phyloP scores from a whole-genome alignment of 2,888 invertebrate species.

The Mesorhabditis sp. region DNA sequence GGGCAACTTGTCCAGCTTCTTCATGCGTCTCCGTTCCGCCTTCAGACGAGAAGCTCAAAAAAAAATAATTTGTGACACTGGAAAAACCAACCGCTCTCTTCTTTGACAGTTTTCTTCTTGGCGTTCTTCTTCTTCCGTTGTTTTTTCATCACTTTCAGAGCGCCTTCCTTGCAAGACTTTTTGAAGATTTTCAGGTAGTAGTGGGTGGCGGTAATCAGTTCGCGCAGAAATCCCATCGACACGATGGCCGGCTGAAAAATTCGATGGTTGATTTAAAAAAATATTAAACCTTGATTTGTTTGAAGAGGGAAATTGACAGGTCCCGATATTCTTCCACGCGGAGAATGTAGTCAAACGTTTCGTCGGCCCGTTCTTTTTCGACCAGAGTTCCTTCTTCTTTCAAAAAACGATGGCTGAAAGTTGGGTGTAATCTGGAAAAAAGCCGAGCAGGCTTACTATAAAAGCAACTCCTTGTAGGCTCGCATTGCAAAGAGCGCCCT shows the following conservation, averaged over 20 bases:
- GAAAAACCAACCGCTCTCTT: not conserved
- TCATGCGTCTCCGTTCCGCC: too few relatives aligned
- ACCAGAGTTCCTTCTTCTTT: constrained; percentile 15
- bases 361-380: constrained; percentile 24
- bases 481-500: constrained; percentile 76
- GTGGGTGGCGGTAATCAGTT: constrained; percentile 61
- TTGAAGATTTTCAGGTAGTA: constrained; percentile 62
- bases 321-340: constrained; percentile 52
- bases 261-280: not conserved
- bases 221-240: constrained; percentile 65
- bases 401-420: constrained; percentile 24
- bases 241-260: constrained; percentile 70
- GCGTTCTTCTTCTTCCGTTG: constrained; percentile 24
- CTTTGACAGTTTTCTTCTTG: constrained; percentile 11
- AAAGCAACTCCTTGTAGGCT: constrained; percentile 77
- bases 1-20: constrained; percentile 4
- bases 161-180: constrained; percentile 53
- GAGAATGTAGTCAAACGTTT: constrained; percentile 35
- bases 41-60: not conserved
- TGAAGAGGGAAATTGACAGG: constrained; percentile 29
- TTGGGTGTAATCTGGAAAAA: not conserved
- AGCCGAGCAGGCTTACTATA: constrained; percentile 66
- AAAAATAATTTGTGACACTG: too few relatives aligned
- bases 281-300: constrained; percentile 30
- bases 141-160: constrained; percentile 25